Percentiles rank a stretch among this genome's conserved stretches.
Evolutionary conservation across 35 echinoderm and acorn worm genomes (phyloP).

Genomic region (Apostichopus californicus): DNA sequence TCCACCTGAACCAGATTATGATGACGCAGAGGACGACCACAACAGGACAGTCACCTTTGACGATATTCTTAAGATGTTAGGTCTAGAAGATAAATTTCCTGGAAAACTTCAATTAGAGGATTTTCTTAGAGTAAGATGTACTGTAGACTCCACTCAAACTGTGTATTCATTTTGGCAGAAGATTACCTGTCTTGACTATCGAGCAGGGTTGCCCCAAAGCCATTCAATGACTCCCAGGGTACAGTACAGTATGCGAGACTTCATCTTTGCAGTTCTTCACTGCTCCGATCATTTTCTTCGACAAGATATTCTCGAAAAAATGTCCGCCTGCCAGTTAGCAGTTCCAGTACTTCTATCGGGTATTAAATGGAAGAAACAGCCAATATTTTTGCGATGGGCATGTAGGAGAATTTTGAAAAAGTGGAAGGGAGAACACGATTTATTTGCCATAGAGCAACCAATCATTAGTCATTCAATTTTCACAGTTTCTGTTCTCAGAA

Average conservation of each 20-base stretch:
- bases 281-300: neutral
- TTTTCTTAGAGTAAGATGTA: neutral
- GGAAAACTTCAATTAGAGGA: neutral
- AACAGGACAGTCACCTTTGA: neutral
- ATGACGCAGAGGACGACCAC: neutral
- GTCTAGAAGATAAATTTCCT: conserved; percentile 10
- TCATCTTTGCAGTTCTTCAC: conserved; percentile 6
- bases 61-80: neutral
- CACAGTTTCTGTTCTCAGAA: neutral
- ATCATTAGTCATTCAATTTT: neutral
- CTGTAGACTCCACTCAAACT: neutral
- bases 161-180: too few relatives aligned
- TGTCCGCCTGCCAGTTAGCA: conserved; percentile 8
- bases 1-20: neutral
- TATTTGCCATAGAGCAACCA: neutral
- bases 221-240: too few relatives aligned
- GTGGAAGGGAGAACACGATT: neutral
- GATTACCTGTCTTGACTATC: neutral
- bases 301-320: conserved; percentile 19
- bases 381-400: neutral
- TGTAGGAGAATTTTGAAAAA: neutral
- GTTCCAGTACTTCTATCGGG: neutral
- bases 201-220: neutral
- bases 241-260: neutral
- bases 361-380: neutral